Conservation (phyloP, 2,113 vertebrate genomes). For the Podiceps cristatus region DNA sequence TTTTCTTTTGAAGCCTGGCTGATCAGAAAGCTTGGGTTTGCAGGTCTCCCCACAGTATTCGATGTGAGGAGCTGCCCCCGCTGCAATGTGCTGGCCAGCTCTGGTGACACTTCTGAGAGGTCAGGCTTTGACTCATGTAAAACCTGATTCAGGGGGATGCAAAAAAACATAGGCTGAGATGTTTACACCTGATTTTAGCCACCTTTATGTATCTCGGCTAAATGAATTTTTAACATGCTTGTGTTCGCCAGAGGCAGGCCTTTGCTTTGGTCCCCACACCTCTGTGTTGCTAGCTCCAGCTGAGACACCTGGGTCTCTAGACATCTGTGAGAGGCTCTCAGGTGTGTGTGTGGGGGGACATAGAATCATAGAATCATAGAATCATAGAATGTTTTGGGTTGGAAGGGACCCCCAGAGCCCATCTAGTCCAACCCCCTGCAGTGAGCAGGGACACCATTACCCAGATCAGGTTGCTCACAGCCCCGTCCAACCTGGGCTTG, state of each 20-base stretch:
- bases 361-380: too few species aligned
- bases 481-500: too few species aligned
- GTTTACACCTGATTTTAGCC: not conserved
- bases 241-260: not conserved
- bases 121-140: not conserved
- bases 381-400: too few species aligned
- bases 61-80: not conserved
- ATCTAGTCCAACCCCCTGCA: too few species aligned
- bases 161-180: not conserved
- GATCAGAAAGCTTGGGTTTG: not conserved
- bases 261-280: not conserved
- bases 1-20: not conserved
- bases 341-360: too few species aligned
- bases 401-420: too few species aligned
- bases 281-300: accelerated
- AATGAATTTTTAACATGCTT: not conserved
- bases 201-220: not conserved
- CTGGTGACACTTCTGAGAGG: not conserved
- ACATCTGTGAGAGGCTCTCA: not conserved
- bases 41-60: not conserved
- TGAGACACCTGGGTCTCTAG: not conserved
- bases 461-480: too few species aligned
- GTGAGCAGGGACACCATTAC: too few species aligned
- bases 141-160: not conserved
- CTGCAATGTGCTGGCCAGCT: accelerated